Percentiles rank a stretch among this genome's conserved stretches.
Evolutionary conservation across 2,888 invertebrate genomes (phyloP).

Genomic region (Xylota segnis): DNA sequence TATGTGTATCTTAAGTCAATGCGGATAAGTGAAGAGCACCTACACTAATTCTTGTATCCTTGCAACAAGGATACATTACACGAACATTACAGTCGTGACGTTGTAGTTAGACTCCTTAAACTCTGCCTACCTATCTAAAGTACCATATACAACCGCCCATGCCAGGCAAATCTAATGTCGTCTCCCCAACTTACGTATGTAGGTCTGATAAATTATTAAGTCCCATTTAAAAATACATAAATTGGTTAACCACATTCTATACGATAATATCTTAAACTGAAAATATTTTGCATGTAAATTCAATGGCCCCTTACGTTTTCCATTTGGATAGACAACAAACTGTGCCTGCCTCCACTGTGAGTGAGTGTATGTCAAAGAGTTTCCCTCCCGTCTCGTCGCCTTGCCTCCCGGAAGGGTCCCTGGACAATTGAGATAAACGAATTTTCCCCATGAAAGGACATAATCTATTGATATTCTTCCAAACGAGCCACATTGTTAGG

Average conservation of each 20-base stretch:
- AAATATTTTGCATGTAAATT: slow-evolving; percentile 71
- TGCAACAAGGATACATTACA: too few species aligned
- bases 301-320: slow-evolving; percentile 71
- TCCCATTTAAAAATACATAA: slow-evolving; percentile 64
- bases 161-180: neutral
- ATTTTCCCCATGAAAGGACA: slow-evolving; percentile 76
- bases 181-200: neutral
- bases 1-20: too few species aligned
- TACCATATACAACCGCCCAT: neutral
- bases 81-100: neutral
- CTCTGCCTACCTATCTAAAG: neutral
- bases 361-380: slow-evolving; percentile 52
- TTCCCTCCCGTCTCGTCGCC: neutral
- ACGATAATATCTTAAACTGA: slow-evolving; percentile 50
- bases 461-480: slow-evolving; percentile 75
- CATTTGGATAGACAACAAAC: slow-evolving; percentile 60
- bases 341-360: neutral
- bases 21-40: too few species aligned
- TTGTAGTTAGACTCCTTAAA: neutral
- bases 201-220: slow-evolving; percentile 57
- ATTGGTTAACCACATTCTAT: slow-evolving; percentile 58
- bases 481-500: slow-evolving; percentile 74
- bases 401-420: slow-evolving; percentile 38
- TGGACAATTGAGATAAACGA: slow-evolving; percentile 76
- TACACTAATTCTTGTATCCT: too few species aligned